A percentile compares a stretch with the other conserved stretches of the same genome.
phyloP scores from a whole-genome alignment of 2,113 vertebrate species.

The Todiramphus saurophagus region DNA sequence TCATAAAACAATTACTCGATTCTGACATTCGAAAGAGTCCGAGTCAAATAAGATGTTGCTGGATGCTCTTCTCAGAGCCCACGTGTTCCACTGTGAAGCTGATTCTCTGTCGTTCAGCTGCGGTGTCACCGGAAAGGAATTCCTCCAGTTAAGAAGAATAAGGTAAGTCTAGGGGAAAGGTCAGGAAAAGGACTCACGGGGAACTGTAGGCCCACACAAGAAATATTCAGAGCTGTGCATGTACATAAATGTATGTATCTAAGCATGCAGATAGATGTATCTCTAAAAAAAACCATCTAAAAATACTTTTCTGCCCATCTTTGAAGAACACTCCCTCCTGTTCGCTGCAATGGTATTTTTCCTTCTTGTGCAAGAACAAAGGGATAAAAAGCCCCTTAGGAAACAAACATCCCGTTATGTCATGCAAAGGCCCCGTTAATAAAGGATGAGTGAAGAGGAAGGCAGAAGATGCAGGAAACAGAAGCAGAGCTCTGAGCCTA shows the following conservation, averaged over 20 bases:
- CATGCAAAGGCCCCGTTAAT: constrained; percentile 2
- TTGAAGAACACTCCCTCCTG: neutral
- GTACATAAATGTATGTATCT: neutral
- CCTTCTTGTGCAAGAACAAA: neutral
- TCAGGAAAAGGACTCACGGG: neutral
- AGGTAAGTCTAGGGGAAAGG: neutral
- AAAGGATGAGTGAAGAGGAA: constrained; percentile 11
- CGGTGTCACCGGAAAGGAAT: neutral
- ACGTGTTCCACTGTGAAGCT: neutral
- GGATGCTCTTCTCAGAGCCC: neutral
- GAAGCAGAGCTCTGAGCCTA: neutral
- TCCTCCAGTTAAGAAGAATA: neutral
- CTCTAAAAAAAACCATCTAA: neutral
- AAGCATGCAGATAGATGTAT: fast-evolving
- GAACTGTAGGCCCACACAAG: neutral
- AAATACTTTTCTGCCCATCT: neutral
- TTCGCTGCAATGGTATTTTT: neutral
- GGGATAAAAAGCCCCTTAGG: neutral
- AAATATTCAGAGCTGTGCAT: neutral
- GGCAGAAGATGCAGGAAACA: neutral
- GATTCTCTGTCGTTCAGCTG: neutral
- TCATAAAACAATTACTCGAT: neutral
- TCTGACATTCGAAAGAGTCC: neutral
- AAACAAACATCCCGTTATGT: neutral
- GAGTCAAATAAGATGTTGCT: neutral